Evolutionary conservation across 2,113 vertebrate species (phyloP).

Genomic region (Cygnus atratus): DNA sequence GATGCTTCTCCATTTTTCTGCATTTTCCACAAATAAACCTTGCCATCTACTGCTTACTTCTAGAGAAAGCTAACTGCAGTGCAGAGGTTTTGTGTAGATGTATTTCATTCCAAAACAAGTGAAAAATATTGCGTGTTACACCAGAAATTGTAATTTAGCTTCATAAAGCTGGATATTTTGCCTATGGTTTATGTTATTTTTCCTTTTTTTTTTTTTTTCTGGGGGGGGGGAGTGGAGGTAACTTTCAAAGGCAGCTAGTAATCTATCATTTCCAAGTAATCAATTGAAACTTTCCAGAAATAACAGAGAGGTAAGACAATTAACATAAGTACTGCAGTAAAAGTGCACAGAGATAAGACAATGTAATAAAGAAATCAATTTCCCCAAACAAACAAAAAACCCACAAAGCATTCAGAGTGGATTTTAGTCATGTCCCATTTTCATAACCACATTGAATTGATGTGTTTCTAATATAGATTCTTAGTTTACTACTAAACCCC

Average conservation of each 20-base stretch:
- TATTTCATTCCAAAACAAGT: slow-evolving; percentile 8
- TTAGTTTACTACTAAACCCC: not conserved
- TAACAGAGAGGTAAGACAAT: not conserved
- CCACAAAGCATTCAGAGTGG: not conserved
- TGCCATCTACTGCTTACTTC: not conserved
- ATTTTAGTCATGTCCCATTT: not conserved
- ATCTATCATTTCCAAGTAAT: not conserved
- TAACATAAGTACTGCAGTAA: not conserved
- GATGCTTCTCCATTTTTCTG: not conserved
- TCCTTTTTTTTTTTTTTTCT: not conserved
- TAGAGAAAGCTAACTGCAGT: not conserved
- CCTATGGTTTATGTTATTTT: not conserved
- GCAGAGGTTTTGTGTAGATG: not conserved
- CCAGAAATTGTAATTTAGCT: not conserved
- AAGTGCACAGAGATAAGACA: not conserved
- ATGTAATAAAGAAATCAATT: not conserved
- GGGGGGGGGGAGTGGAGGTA: not conserved
- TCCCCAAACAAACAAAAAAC: not conserved
- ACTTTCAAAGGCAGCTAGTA: not conserved
- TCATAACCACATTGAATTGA: not conserved
- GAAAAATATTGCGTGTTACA: not conserved
- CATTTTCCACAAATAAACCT: not conserved
- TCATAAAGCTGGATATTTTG: not conserved
- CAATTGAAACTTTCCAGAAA: not conserved
- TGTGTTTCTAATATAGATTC: not conserved